phyloP scores from a whole-genome alignment of 1,140 invertebrate species.

The Drosophila orena region DNA sequence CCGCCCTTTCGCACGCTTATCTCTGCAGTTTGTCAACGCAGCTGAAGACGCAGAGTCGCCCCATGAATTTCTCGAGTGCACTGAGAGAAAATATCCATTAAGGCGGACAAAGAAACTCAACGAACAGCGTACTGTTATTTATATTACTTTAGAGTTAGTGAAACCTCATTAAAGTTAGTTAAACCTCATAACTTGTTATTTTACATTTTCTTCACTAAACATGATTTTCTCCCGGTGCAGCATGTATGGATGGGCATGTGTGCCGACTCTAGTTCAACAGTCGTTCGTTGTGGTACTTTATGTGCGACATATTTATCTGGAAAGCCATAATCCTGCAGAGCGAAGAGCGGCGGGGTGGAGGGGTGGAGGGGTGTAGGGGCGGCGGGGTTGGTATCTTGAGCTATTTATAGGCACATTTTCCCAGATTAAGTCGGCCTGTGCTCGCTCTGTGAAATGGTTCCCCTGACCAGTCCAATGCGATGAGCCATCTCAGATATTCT shows the following conservation, averaged over 20 bases:
- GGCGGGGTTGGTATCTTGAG: conserved; percentile 17
- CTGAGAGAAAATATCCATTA: conserved; percentile 5
- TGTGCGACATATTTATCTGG: conserved; percentile 61
- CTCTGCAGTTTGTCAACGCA: conserved; percentile 59
- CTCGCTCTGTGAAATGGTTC: conserved; percentile 21
- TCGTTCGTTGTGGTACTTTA: conserved; percentile 51
- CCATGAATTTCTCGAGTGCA: conserved; percentile 49
- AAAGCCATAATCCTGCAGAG: conserved; percentile 48
- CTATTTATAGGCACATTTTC: conserved; percentile 58
- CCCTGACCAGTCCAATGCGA: conserved; percentile 13
- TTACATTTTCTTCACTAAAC: no score
- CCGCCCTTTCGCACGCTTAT: conserved; percentile 34
- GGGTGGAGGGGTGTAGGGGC: conserved; percentile 12
- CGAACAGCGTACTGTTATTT: no score
- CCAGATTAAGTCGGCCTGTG: conserved; percentile 41
- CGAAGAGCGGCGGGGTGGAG: neutral
- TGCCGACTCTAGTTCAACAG: conserved; percentile 51
- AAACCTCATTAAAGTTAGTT: no score
- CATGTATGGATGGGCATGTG: conserved; percentile 30
- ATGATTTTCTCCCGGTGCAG: neutral
- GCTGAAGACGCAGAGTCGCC: conserved; percentile 45
- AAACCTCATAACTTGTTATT: no score
- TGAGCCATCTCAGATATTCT: conserved; percentile 35
- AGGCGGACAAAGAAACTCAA: no score
- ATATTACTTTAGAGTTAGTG: no score